These are phyloP conservation scores for Aphaenogaster ashmeadi DNA, from an alignment of 1,140 invertebrate species.

Conservation along the genomic window DNA sequence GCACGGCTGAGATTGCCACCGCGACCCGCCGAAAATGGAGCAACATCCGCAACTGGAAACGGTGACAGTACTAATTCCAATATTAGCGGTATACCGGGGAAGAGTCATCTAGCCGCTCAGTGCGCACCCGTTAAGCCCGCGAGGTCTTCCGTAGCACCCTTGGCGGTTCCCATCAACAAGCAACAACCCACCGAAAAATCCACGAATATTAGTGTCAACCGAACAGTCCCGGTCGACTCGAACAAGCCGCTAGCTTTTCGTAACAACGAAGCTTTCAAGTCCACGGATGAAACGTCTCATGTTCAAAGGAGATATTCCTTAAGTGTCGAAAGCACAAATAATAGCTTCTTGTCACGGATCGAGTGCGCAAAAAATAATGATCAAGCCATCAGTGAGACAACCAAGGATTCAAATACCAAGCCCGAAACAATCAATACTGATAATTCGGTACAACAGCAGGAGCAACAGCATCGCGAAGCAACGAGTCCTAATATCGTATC, in stretches of 20 bases:
- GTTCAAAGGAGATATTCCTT: slow-evolving; percentile 55
- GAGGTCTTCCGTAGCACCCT: slow-evolving; percentile 75
- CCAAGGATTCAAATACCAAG: slow-evolving; percentile 12
- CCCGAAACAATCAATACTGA: slow-evolving; percentile 33
- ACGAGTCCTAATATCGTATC: slow-evolving; percentile 81
- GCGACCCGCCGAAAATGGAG: not conserved
- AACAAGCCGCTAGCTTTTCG: slow-evolving; percentile 27
- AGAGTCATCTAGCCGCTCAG: slow-evolving; percentile 81
- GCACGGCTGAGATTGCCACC: slow-evolving; percentile 62
- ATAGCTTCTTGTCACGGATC: slow-evolving; percentile 3
- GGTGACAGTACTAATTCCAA: slow-evolving; percentile 11
- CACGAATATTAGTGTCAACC: not conserved
- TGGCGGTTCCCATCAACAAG: slow-evolving; percentile 81
- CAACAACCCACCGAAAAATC: slow-evolving; percentile 67
- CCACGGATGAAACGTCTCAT: slow-evolving; percentile 24
- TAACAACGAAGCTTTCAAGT: slow-evolving; percentile 44
- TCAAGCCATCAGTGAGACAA: slow-evolving; percentile 22
- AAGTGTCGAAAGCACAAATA: slow-evolving; percentile 40
- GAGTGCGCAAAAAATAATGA: slow-evolving; percentile 12
- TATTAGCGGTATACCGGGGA: slow-evolving; percentile 59
- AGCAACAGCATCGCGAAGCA: slow-evolving; percentile 70
- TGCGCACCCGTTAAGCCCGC: slow-evolving; percentile 81
- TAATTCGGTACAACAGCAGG: slow-evolving; percentile 53
- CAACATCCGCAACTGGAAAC: not conserved
- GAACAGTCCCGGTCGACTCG: not conserved